A percentile compares a stretch with the other conserved stretches of the same genome.
Conservation (phyloP, 2,797 vertebrate species). For the Babyrousa celebensis region DNA sequence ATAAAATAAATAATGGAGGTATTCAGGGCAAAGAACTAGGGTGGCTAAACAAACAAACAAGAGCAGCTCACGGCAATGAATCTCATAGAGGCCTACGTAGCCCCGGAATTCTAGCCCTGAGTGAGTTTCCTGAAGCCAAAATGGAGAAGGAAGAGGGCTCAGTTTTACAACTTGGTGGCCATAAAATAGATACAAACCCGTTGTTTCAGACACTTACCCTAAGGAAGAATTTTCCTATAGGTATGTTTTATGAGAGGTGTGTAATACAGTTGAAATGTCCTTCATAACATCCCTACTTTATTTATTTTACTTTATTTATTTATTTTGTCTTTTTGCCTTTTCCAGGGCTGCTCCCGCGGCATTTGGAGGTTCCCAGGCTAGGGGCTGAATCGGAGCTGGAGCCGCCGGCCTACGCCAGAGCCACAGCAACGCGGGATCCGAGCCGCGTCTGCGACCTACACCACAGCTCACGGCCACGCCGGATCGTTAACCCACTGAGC, state of each 20-base stretch:
- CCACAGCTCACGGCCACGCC: too few relatives aligned
- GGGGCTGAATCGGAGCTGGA: too few relatives aligned
- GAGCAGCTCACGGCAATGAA: neutral
- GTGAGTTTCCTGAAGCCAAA: neutral
- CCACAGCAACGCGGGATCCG: too few relatives aligned
- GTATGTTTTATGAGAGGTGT: neutral
- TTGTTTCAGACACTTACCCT: neutral
- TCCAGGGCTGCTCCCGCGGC: too few relatives aligned
- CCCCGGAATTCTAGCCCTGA: neutral
- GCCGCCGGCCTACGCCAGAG: too few relatives aligned
- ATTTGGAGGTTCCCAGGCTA: too few relatives aligned
- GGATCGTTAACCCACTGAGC: too few relatives aligned
- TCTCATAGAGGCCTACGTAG: neutral
- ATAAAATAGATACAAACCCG: conserved; percentile 32
- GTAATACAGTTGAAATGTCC: neutral
- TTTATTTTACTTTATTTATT: too few relatives aligned
- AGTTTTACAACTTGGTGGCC: neutral
- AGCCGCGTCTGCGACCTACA: too few relatives aligned
- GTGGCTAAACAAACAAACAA: neutral
- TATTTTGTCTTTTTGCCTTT: too few relatives aligned
- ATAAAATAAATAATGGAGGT: conserved; percentile 48
- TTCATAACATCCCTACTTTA: neutral
- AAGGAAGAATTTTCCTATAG: neutral
- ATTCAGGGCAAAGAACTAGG: conserved; percentile 23
- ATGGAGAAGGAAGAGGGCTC: neutral